Evolutionary conservation across 2,113 vertebrate species (phyloP).

Genomic region (Grammomys dolichurus): DNA sequence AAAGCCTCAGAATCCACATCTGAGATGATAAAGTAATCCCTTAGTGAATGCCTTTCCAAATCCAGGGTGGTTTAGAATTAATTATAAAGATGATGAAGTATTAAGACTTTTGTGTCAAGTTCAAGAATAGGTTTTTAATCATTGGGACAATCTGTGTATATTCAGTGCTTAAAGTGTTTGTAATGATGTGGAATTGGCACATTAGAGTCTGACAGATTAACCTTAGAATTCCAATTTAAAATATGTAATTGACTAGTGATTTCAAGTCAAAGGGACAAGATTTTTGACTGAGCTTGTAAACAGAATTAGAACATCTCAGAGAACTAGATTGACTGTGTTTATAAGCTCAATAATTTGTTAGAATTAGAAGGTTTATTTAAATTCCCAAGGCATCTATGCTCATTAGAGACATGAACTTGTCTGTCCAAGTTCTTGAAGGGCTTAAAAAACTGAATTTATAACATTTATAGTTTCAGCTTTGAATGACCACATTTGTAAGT

Average conservation of each 20-base stretch:
- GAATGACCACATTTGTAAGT: constrained; percentile 51
- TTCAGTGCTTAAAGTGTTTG: constrained; percentile 69
- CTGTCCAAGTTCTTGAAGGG: constrained; percentile 55
- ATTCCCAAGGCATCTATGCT: constrained; percentile 67
- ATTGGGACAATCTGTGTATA: constrained; percentile 62
- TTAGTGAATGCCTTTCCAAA: constrained; percentile 59
- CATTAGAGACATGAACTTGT: constrained; percentile 67
- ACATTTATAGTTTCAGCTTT: constrained; percentile 39
- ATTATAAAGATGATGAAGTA: constrained; percentile 72
- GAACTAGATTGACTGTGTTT: constrained; percentile 63
- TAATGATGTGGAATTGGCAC: constrained; percentile 61
- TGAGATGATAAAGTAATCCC: constrained; percentile 39
- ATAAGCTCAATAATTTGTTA: constrained; percentile 69
- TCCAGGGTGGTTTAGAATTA: constrained; percentile 61
- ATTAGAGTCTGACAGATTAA: constrained; percentile 62
- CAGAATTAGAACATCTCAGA: constrained; percentile 67
- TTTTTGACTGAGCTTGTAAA: constrained; percentile 71
- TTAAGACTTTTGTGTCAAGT: constrained; percentile 73
- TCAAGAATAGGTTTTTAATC: constrained; percentile 74
- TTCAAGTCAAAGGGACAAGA: constrained; percentile 60
- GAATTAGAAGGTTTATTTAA: constrained; percentile 49
- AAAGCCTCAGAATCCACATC: constrained; percentile 12
- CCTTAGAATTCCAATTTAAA: constrained; percentile 70
- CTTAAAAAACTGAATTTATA: constrained; percentile 59
- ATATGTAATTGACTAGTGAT: constrained; percentile 66